Evolutionary conservation across 2,113 vertebrate genomes (phyloP), one percentile per base, ranked within the genome.

Genomic region (Serinus canaria): DNA sequence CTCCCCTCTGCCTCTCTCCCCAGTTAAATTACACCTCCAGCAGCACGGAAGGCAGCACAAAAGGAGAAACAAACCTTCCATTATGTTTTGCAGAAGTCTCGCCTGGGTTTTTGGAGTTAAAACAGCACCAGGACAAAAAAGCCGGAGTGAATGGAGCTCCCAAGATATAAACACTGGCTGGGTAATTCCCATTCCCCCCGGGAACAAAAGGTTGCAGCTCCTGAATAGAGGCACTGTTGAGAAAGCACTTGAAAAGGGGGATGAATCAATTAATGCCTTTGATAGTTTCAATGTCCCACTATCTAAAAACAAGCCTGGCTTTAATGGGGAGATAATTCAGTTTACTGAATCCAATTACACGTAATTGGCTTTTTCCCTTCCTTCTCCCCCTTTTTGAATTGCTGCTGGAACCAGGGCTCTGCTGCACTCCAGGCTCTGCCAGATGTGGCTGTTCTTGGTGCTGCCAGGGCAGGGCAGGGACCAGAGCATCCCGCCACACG

Each of bases 261-360:
- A 95, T 85, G 94, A 95, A 97, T 94, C 95, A 95, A 97, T 97
- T 95, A 96, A 95, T 92, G 95, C 95, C 83, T 96, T 94, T 96
- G 96, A 95, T 94, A 74, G 87, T 77, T 91, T 87, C 84, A 96
- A 94, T 96, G 95, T 89, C 91, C 93, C 90, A 74, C 94, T 92
- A 92, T 94, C 90, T 85, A 15, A 90, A 95, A 96, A 95, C 93
- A 96, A 97, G 94, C 87, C 31, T 70, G 0, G 11, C 93, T 97
- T 96, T 95, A 95, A 95, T 85, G 90, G 93, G 52, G 87, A 90
- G 94, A 95, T 95, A 97, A 97, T 97, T 96, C 96, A 91, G 95
- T 97, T 96, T 97, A 95, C 95, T 70, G 93, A 92, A 97, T 95
- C 87, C 96, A 97, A 96, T 96, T 95, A 96, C 75, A 74, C 39